Evolutionary conservation across 2,797 vertebrate genomes (phyloP).

Genomic region (Hozukius guyotensis): DNA sequence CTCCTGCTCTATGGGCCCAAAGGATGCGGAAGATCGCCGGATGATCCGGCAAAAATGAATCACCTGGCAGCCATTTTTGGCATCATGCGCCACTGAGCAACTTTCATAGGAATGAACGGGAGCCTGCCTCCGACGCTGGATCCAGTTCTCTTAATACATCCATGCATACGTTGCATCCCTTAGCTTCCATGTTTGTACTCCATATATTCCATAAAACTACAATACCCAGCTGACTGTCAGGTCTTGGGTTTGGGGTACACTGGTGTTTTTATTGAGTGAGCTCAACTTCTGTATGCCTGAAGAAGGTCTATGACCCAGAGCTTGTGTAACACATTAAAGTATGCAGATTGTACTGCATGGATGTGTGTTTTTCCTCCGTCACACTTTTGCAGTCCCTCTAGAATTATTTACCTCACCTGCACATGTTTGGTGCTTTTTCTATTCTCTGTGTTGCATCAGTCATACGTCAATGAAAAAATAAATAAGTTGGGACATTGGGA

Average conservation of each 20-base stretch:
- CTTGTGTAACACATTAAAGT: neutral
- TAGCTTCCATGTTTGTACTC: neutral
- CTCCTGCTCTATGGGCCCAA: no score
- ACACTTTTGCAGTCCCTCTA: neutral
- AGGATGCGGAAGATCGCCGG: no score
- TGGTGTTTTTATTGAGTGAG: neutral
- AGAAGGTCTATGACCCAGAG: neutral
- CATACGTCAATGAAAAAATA: constrained; percentile 27
- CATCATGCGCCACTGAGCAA: no score
- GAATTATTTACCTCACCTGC: neutral
- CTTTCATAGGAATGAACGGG: no score
- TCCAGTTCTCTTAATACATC: no score
- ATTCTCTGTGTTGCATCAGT: constrained; percentile 36
- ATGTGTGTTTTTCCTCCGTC: neutral
- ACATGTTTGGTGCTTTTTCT: neutral
- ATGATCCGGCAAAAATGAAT: neutral
- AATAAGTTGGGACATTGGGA: constrained; percentile 25
- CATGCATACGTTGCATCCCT: neutral
- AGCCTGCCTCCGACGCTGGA: no score
- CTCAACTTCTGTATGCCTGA: neutral
- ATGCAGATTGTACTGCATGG: neutral
- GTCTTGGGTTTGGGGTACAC: neutral
- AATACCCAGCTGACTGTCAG: neutral
- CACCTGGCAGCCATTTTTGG: no score
- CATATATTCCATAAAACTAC: neutral